A percentile compares a stretch with the other conserved stretches of the same genome.
These are phyloP conservation scores for Nansenia antarctica DNA, from an alignment of 2,113 vertebrate genomes.

Conservation along the genomic window DNA sequence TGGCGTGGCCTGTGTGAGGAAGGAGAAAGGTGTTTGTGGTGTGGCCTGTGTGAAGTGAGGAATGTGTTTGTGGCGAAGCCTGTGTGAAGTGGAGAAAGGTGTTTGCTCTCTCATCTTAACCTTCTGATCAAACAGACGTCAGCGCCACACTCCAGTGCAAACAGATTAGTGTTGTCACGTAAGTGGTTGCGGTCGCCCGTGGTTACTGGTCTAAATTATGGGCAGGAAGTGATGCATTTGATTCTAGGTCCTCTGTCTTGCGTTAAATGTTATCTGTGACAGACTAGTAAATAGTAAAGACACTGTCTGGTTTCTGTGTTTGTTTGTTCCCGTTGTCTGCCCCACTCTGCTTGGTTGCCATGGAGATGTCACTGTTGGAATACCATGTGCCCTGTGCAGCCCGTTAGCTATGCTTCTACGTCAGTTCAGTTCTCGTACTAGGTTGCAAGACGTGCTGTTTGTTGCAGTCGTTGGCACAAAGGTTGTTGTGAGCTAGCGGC, in stretches of 20 bases:
- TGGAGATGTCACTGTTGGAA: conserved; percentile 11
- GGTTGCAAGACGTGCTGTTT: too few species aligned
- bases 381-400: background rate
- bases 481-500: background rate
- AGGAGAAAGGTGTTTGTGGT: too few species aligned
- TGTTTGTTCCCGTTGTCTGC: conserved; percentile 21
- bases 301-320: conserved; percentile 23
- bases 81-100: background rate
- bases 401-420: background rate
- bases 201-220: conserved; percentile 27
- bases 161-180: conserved; percentile 14
- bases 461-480: background rate
- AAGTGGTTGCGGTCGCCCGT: conserved; percentile 4
- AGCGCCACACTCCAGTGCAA: background rate
- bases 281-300: conserved; percentile 14
- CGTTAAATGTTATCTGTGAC: conserved; percentile 28
- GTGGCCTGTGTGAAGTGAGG: too few species aligned
- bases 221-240: conserved; percentile 53
- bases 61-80: too few species aligned
- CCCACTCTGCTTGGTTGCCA: conserved; percentile 1
- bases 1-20: too few species aligned
- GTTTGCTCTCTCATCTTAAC: background rate
- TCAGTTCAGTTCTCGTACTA: background rate
- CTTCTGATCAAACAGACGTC: conserved; percentile 7
- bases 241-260: conserved; percentile 41